Base-by-base conservation (phyloP, 2,797 vertebrate species). In the Chelidonichthys spinosus region DNA sequence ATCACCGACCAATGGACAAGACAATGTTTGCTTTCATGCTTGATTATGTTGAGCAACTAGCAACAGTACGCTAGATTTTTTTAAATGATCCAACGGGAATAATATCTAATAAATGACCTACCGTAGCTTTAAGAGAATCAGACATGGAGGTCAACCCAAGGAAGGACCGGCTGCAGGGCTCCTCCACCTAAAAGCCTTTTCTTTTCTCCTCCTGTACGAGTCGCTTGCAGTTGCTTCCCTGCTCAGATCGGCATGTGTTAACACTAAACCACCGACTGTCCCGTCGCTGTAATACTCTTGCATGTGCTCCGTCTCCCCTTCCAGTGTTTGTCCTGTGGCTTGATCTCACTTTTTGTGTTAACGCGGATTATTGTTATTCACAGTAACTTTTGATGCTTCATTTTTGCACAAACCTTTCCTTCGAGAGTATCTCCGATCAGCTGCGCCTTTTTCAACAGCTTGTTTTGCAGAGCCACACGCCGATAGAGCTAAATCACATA, bases 241-340 rank as follows among this genome's bases (percentile, higher is more conserved):
- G 74, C 74, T 46, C 46, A 59, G 46, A 71, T 11, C 62, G 59
- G 83, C 80, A 85, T 77, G 73, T 11, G 47, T 73, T 63, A 74
- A 72, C 82, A 76, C 82, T 32, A 44, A 64, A 60, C 36, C 75
- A 79, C 82, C 60, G 39, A 75, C 14, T 64, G 55, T 60, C 49
- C 18, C 47, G 59, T 39, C 25, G 25, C 25, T 25, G 54, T 53
- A 49, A 37, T 63, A 49, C 62, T 78, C 59, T 78, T 89, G 90
- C 91, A 93, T 88, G 90, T 72, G 68, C 76, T 76, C 63, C 35
- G 37, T 82, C 43, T 75, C 77, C 73, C 83, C 66, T 59, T 72
- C 63, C 60, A 72, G 66, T 76, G 66, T 85, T 53, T 72, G 72
- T 86, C 67, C 35, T 77, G 52, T 72, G 78, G 25, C 25, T 25